Evolutionary conservation across 2,797 vertebrate genomes (phyloP), one percentile per base, ranked within the genome.

Genomic region (Allobates femoralis): DNA sequence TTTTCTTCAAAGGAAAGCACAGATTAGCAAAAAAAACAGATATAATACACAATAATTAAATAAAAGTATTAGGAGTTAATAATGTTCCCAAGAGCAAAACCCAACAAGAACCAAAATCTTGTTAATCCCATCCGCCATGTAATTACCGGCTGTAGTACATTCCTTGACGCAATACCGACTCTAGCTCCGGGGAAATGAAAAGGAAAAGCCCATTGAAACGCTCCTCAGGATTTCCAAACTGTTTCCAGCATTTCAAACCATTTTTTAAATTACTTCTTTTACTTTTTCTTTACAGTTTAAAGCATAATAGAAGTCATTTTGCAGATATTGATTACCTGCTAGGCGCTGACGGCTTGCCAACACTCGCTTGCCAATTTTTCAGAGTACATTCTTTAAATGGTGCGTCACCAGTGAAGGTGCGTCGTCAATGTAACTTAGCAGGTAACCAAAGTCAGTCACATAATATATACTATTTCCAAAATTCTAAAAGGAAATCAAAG

Each of bases 251-350:
- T 71, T 71, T 41, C 21, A 73, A 50, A 73, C 69, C 37, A 77
- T 56, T 77, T 77, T 56, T 10, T 21, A 77, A 56, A 55, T 77
- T 19, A 77, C 74, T 77, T 77, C 26, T 55, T 77, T 56, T 5
- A 56, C 50, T 77, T 56, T 77, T 55, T 77, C 74, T 60, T 78
- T 78, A 78, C 55, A 78, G 21, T 37, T 77, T 58, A 58, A 58
- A 7, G 30, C 19, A 78, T 32, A 78, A 58, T 60, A 37, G 55
- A 34, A 58, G 53, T 78, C 16, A 60, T 60, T 78, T 58, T 78
- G 30, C 53, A 58, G 76, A 37, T 78, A 78, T 78, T 23, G 76
- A 78, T 78, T 58, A 58, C 28, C 75, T 77, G 75, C 75, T 77
- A 77, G 30, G 75, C 10, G 18, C 28, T 56, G 30, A 55, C 53